Evolutionary conservation across 2,797 vertebrate genomes (phyloP).

Genomic region (Xyrichtys novacula): DNA sequence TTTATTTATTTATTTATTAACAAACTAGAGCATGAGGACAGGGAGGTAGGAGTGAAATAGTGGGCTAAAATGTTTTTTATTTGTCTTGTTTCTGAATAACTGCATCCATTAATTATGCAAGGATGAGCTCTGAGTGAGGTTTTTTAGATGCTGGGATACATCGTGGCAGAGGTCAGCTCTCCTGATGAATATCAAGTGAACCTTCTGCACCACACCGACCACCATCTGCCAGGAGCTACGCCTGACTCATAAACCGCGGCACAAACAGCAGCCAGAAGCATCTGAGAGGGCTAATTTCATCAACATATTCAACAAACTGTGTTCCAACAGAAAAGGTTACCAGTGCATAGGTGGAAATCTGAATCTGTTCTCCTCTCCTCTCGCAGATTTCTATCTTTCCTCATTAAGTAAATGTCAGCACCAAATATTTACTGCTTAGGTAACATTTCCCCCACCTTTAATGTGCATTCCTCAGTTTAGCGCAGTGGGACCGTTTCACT

Average conservation of each 20-base stretch:
- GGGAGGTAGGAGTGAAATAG: conserved; percentile 3
- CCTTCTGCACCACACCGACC: conserved; percentile 68
- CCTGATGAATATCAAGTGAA: conserved; percentile 85
- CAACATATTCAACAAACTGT: conserved; percentile 84
- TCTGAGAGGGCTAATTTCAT: conserved; percentile 84
- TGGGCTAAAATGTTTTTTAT: conserved; percentile 44
- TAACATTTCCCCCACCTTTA: conserved; percentile 31
- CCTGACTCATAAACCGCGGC: conserved; percentile 68
- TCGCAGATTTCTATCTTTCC: conserved; percentile 68
- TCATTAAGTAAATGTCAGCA: conserved; percentile 76
- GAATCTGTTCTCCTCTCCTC: conserved; percentile 41
- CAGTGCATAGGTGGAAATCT: conserved; percentile 51
- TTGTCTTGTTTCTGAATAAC: conserved; percentile 68
- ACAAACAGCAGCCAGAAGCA: conserved; percentile 71
- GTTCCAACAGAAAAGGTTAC: conserved; percentile 76
- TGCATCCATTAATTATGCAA: conserved; percentile 79
- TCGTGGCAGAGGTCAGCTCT: conserved; percentile 71
- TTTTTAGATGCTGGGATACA: conserved; percentile 57
- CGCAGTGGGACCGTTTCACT: conserved; percentile 10
- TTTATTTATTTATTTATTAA: too few relatives aligned
- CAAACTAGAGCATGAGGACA: neutral
- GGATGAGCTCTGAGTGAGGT: conserved; percentile 62
- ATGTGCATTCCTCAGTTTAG: conserved; percentile 23
- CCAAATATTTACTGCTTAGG: conserved; percentile 54
- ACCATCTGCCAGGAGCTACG: conserved; percentile 81